A percentile compares a stretch with the other conserved stretches of the same genome.
Evolutionary conservation across 1,140 invertebrate species (phyloP).

Genomic region (Eriosoma lanigerum): DNA sequence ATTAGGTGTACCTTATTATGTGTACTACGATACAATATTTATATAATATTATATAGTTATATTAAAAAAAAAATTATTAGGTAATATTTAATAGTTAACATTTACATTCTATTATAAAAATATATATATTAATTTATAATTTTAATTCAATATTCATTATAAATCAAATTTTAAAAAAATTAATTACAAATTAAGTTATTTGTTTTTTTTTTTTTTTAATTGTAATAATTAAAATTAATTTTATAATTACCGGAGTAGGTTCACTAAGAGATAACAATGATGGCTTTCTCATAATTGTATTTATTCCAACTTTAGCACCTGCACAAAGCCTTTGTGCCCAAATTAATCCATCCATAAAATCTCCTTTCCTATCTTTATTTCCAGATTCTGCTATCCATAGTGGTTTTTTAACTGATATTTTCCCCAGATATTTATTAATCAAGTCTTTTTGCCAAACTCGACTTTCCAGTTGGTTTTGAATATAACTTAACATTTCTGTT

Average conservation of each 20-base stretch:
- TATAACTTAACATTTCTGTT: slow-evolving; percentile 19
- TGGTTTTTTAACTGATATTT: slow-evolving; percentile 56
- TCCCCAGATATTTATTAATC: slow-evolving; percentile 52
- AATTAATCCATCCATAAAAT: slow-evolving; percentile 59
- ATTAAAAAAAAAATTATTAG: too few relatives aligned
- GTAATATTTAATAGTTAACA: too few relatives aligned
- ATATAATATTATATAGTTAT: too few relatives aligned
- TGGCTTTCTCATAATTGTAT: slow-evolving; percentile 60
- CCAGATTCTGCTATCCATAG: slow-evolving; percentile 61
- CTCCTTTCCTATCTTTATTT: slow-evolving; percentile 57
- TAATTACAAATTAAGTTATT: not conserved
- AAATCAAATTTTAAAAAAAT: not conserved
- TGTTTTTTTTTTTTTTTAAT: too few relatives aligned
- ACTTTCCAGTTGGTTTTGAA: slow-evolving; percentile 54
- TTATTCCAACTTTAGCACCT: slow-evolving; percentile 59
- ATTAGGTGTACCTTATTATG: too few relatives aligned
- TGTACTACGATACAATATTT: too few relatives aligned
- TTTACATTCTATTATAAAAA: too few relatives aligned
- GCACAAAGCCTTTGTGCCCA: slow-evolving; percentile 60
- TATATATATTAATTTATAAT: too few relatives aligned
- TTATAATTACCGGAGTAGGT: slow-evolving; percentile 59
- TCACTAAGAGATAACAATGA: slow-evolving; percentile 56
- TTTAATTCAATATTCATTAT: too few relatives aligned
- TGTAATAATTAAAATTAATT: too few relatives aligned
- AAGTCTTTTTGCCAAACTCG: slow-evolving; percentile 57